Conservation (phyloP, 2,113 vertebrate genomes). For the Athene noctua region DNA sequence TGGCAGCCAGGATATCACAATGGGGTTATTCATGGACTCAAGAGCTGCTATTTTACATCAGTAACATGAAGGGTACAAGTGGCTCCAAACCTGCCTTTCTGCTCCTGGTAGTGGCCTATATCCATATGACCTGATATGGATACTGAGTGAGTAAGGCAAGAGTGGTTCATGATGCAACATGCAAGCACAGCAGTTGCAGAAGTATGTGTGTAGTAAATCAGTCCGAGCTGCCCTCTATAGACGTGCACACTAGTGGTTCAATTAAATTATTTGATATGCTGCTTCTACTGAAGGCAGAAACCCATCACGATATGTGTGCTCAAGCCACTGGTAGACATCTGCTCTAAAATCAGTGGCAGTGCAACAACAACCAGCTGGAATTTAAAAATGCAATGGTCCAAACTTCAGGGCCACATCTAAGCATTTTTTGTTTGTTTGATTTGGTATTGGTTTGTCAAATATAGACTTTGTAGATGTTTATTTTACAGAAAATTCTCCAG, state of each 20-base stretch:
- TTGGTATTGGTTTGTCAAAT: neutral
- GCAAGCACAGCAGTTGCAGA: neutral
- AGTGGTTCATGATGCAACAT: neutral
- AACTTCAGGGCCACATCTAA: neutral
- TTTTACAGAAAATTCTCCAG: neutral
- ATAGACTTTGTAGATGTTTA: neutral
- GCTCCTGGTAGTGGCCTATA: neutral
- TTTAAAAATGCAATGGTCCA: neutral
- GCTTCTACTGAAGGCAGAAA: neutral
- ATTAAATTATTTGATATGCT: neutral
- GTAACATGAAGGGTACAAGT: neutral
- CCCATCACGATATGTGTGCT: neutral
- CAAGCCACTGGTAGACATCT: neutral
- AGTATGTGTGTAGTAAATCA: neutral
- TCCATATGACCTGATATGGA: neutral
- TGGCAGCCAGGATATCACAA: neutral
- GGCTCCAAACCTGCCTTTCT: neutral
- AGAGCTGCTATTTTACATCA: neutral
- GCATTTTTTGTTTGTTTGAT: fast-evolving
- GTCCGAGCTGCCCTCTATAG: neutral
- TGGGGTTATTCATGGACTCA: neutral
- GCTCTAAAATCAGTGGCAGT: neutral
- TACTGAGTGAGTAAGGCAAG: neutral
- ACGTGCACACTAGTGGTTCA: too few species aligned
- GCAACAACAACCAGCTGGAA: neutral